phyloP scores from a whole-genome alignment of 2,113 vertebrate genomes.

The Connochaetes taurinus region DNA sequence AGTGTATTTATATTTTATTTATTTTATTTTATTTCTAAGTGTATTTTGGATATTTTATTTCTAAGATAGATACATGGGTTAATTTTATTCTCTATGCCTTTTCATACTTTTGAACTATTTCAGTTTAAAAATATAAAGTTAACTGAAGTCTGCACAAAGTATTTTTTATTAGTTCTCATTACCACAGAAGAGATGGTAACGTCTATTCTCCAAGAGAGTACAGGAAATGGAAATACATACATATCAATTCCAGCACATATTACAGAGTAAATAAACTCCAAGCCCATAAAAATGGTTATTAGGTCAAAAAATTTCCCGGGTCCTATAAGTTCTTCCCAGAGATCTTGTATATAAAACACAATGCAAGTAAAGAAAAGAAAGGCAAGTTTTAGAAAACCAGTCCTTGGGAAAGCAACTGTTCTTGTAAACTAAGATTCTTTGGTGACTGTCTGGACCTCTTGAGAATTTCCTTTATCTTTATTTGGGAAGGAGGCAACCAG shows the following conservation, averaged over 20 bases:
- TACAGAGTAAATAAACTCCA: conserved; percentile 8
- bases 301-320: background rate
- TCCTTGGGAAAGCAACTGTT: background rate
- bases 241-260: background rate
- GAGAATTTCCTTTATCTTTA: background rate
- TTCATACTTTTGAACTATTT: conserved; percentile 26
- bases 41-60: conserved; percentile 15
- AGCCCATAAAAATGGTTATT: background rate
- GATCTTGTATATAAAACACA: background rate
- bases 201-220: background rate
- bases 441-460: background rate
- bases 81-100: background rate
- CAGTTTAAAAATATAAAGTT: background rate
- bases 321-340: background rate
- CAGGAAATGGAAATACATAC: background rate
- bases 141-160: background rate
- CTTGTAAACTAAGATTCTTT: background rate
- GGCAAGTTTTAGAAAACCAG: background rate
- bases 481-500: background rate
- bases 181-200: background rate
- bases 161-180: background rate
- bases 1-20: conserved; percentile 8
- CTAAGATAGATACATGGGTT: background rate
- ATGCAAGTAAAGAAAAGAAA: background rate
- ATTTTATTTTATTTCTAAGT: background rate